Percentiles rank a stretch among this genome's conserved stretches.
Evolutionary conservation across 2,888 invertebrate genomes (phyloP).

Genomic region (Microctonus brassicae): DNA sequence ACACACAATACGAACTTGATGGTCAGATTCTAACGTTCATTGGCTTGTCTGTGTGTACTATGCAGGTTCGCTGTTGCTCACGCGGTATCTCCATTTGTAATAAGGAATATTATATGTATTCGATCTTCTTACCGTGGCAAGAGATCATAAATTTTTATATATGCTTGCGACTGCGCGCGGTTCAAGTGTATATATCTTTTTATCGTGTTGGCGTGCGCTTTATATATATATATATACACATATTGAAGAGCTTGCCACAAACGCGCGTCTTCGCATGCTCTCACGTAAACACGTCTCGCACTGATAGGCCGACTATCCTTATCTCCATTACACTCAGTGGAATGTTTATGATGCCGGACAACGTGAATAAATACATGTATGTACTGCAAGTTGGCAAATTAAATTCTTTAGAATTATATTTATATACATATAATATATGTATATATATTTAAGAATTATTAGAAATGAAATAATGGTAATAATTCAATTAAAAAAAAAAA

Average conservation of each 20-base stretch:
- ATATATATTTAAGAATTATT: too few relatives aligned
- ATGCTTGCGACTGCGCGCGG: background rate
- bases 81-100: background rate
- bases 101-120: background rate
- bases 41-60: background rate
- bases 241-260: background rate
- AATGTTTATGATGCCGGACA: slow-evolving; percentile 18
- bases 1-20: background rate
- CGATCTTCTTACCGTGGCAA: background rate
- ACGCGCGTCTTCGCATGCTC: slow-evolving; percentile 12
- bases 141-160: slow-evolving; percentile 1
- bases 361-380: background rate
- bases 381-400: too few relatives aligned
- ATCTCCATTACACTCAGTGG: slow-evolving; percentile 21
- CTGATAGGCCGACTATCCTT: slow-evolving; percentile 32
- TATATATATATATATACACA: background rate
- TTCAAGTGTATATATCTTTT: background rate
- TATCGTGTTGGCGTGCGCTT: background rate
- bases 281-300: slow-evolving; percentile 35
- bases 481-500: too few relatives aligned
- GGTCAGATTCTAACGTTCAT: background rate
- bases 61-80: too few relatives aligned
- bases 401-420: too few relatives aligned
- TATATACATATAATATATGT: too few relatives aligned
- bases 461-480: too few relatives aligned